Evolutionary conservation across 2,113 vertebrate species (phyloP), one percentile per base, ranked within the genome.

Genomic region (Pyxicephalus adspersus): DNA sequence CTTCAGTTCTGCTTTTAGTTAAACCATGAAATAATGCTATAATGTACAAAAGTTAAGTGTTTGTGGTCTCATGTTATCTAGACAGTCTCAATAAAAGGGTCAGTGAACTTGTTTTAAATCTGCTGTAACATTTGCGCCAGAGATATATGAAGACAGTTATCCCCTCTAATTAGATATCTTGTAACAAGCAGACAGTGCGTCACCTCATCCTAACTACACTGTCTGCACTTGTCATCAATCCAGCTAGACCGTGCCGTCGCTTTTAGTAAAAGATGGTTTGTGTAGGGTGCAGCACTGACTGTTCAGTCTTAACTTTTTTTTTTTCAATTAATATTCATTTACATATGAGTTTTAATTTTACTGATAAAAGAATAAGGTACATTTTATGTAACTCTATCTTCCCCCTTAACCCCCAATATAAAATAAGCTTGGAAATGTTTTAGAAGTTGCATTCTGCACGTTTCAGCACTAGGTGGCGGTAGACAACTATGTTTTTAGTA

Each of bases 391-490:
- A 5, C 9, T 5, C 6, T 45, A 9, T 45, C 38, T 45, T 13
- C 38, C 38, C 11, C 5, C 15, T 38, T 4, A 8, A 38, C 9
- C 28, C 7, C 7, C 17, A 20, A 4, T 25, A 7, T 20, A 7
- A 16, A 52, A 25, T 28, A 3, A 55, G 5, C 19, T 38, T 54
- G 4, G n/a, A 28, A 0, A 29, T 13, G 1, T 20, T 1, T 7
- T 15, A 4, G 7, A n/a, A 6, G 25, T 3, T 73, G 70, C 28
- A 58, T 16, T 0, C 7, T 15, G 18, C 38, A 6, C 6, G 3
- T 52, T 25, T 20, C 51, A 60, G 64, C 77, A 79, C 77, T 70
- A 70, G 77, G n/a, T 79, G 77, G 77, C 17, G 25, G 26, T n/a
- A 78, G 60, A 78, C 50, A 13, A 25, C 67, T 58, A 78, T 26